phyloP scores from a whole-genome alignment of 2,113 vertebrate genomes.

The Lampris megalopsis region DNA sequence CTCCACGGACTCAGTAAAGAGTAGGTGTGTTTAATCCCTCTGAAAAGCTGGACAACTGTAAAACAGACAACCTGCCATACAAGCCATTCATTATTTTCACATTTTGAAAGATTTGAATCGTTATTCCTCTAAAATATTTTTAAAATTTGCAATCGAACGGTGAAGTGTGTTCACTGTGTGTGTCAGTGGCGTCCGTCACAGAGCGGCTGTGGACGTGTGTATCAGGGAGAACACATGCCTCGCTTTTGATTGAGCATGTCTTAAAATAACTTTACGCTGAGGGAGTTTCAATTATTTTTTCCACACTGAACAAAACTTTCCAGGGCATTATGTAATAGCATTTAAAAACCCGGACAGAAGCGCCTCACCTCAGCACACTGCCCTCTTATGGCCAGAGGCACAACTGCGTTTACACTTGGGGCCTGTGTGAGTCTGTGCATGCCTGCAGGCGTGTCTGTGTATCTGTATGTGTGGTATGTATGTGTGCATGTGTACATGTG shows the following conservation, averaged over 20 bases:
- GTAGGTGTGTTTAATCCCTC: constrained; percentile 15
- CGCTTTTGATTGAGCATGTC: constrained; percentile 57
- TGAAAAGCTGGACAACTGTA: constrained; percentile 13
- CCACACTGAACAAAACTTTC: constrained; percentile 76
- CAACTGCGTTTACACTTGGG: neutral
- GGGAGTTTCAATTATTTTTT: constrained; percentile 67
- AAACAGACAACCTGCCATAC: constrained; percentile 18
- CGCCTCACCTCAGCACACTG: constrained; percentile 33
- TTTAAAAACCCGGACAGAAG: constrained; percentile 12
- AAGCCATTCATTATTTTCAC: constrained; percentile 2
- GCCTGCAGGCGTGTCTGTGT: neutral
- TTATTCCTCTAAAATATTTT: constrained; percentile 1
- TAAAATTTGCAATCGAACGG: constrained; percentile 11
- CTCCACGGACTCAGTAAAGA: neutral
- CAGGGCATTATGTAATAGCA: constrained; percentile 73
- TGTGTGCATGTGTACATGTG: neutral
- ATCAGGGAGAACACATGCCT: constrained; percentile 43
- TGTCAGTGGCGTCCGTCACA: neutral
- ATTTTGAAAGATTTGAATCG: constrained; percentile 13
- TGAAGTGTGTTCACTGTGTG: neutral
- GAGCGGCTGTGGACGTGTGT: constrained; percentile 32
- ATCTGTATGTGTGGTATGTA: neutral
- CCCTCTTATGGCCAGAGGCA: constrained; percentile 62
- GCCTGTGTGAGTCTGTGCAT: no score
- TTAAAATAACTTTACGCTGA: constrained; percentile 61